Conservation (phyloP, 2,113 vertebrate species). For the Carlito syrichta region DNA sequence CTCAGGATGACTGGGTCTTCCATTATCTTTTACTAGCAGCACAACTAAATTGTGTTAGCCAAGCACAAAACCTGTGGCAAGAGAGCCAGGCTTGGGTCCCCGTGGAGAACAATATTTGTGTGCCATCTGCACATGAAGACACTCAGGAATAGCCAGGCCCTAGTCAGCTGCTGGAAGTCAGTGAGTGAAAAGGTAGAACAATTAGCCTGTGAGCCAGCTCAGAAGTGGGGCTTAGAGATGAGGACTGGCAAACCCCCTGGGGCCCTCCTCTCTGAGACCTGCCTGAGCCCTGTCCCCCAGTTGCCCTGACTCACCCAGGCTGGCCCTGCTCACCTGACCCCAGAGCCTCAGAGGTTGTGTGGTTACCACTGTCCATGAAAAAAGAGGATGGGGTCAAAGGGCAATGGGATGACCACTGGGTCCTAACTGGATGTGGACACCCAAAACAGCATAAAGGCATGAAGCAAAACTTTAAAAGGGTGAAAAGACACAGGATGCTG, state of each 20-base stretch:
- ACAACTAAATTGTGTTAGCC: background rate
- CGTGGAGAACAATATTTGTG: background rate
- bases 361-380: background rate
- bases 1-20: background rate
- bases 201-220: background rate
- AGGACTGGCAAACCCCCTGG: background rate
- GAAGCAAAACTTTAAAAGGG: background rate
- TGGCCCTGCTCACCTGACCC: background rate
- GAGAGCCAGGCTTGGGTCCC: background rate
- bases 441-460: background rate
- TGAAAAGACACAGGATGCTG: background rate
- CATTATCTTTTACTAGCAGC: background rate
- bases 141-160: background rate
- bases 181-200: background rate
- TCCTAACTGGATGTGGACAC: background rate
- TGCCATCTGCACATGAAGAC: background rate
- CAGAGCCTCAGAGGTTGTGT: background rate
- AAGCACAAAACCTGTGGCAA: background rate
- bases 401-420: background rate
- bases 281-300: background rate
- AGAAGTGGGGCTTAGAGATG: rapidly evolving
- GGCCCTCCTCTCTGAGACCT: background rate
- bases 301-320: background rate
- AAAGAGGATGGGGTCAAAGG: background rate
- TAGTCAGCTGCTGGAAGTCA: background rate